Evolutionary conservation across 2,797 vertebrate species (phyloP).

Genomic region (Coreius guichenoti): DNA sequence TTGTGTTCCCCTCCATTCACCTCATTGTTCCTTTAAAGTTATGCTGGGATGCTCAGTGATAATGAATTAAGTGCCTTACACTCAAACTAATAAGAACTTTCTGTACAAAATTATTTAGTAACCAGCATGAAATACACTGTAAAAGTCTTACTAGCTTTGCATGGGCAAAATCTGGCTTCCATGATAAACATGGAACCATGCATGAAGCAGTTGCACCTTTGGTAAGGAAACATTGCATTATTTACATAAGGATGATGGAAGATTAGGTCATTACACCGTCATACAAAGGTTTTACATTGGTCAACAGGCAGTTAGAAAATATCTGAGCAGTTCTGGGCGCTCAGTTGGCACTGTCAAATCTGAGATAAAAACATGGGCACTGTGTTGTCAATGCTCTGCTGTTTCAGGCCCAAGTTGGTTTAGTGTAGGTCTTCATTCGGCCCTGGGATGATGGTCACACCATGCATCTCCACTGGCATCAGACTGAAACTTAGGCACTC

Average conservation of each 20-base stretch:
- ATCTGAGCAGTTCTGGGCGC: conserved; percentile 7
- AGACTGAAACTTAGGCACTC: conserved; percentile 43
- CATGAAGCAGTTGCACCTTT: conserved; percentile 18
- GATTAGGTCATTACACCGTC: background rate
- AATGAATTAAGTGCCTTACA: background rate
- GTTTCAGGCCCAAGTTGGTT: conserved; percentile 34
- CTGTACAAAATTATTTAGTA: background rate
- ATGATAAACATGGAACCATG: conserved; percentile 19
- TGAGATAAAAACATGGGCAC: conserved; percentile 9
- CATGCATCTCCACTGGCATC: conserved; percentile 23
- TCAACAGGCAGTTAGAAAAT: conserved; percentile 35
- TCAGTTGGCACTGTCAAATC: conserved; percentile 43
- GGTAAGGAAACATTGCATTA: conserved; percentile 27
- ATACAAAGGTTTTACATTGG: conserved; percentile 28
- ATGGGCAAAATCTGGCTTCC: conserved; percentile 11
- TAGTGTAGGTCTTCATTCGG: conserved; percentile 27
- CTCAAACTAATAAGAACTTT: background rate
- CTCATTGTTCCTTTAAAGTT: background rate
- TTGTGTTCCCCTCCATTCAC: background rate
- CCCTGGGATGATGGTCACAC: conserved; percentile 1
- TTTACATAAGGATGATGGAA: conserved; percentile 24
- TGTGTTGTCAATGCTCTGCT: conserved; percentile 15
- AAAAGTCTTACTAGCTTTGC: background rate
- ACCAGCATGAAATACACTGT: background rate
- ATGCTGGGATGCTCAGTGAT: background rate